phyloP scores from a whole-genome alignment of 2,888 invertebrate genomes.

The Frankliniella intonsa region DNA sequence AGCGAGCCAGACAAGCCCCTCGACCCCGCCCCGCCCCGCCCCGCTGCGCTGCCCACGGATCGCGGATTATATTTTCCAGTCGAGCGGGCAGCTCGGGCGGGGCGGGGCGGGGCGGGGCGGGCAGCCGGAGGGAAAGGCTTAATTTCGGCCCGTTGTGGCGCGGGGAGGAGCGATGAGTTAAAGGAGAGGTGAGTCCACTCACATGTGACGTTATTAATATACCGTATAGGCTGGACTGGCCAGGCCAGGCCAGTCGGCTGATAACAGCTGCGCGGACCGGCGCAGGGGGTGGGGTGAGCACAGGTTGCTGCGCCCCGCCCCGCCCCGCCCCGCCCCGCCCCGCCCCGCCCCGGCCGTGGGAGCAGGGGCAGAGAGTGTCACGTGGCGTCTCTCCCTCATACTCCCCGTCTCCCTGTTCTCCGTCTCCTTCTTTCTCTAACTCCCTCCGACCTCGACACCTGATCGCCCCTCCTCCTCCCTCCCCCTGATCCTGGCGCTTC shows the following conservation, averaged over 20 bases:
- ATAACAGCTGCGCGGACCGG: not conserved
- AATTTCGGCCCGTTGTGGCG: not conserved
- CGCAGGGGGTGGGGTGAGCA: not conserved
- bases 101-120: not conserved
- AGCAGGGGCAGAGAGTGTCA: too few relatives aligned
- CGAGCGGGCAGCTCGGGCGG: not conserved
- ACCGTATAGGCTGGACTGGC: too few relatives aligned
- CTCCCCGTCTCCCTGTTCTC: not conserved
- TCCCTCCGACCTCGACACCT: not conserved
- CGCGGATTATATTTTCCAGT: slow-evolving; percentile 6
- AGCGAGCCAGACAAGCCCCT: not conserved
- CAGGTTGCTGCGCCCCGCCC: not conserved
- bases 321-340: not conserved
- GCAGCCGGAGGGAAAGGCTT: not conserved
- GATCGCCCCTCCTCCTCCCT: not conserved
- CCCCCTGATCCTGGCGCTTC: not conserved
- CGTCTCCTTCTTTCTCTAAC: too few relatives aligned
- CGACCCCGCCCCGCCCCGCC: not conserved
- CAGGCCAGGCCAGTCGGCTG: too few relatives aligned
- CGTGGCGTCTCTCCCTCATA: not conserved
- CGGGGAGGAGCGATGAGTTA: too few relatives aligned
- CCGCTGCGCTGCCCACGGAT: not conserved
- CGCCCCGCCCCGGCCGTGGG: not conserved
- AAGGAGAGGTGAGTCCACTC: too few relatives aligned
- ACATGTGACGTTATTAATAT: too few relatives aligned